Base-by-base conservation (phyloP, 1,140 invertebrate genomes). In the Ips nitidus region DNA sequence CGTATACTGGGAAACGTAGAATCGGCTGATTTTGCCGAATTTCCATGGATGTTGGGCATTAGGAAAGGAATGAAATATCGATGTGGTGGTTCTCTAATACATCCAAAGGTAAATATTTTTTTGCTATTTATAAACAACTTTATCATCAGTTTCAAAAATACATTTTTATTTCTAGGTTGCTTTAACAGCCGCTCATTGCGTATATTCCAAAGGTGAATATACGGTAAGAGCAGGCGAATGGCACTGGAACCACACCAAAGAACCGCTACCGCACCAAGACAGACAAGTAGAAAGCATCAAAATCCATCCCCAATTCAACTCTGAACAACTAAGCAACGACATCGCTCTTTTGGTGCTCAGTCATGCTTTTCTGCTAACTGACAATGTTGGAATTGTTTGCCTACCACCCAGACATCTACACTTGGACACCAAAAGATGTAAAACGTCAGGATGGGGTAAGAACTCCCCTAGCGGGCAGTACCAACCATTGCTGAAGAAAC, bases 371-470 rank as follows among this genome's bases (percentile, higher is more conserved):
- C 74, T 82, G 1, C 78, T 86, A 1, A 81, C 81, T 1, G 63
- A 73, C 52, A 78, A 86, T 69, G 80, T 88, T 41, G 81, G 83
- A 56, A 74, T 81, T 4, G 77, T 86, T 41, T 88, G 86, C 75
- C 71, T 87, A 43, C 84, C 85, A 0, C 71, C 73, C 1, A 42
- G 52, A 43, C 62, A 70, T 52, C 7, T 57, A 0, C 42, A 69
- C 6, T 77, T 81, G 45, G 41, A 77, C 8, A 40, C 53, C 2
- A 43, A 4, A 41, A 55, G 42, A 4, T 91, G 89, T 74, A 78
- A 83, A 64, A 88, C 85, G 37, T 85, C 83, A 2, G 89, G 89
- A 3, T 90, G 89, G 89, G 89, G 89, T 2, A 89, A 87, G 72
- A 83, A 88, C 68, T 87, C 87, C 65, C 82, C 85, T 75, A 77